Evolutionary conservation across 2,888 invertebrate species (phyloP).

Genomic region (Eupithecia insigniata): DNA sequence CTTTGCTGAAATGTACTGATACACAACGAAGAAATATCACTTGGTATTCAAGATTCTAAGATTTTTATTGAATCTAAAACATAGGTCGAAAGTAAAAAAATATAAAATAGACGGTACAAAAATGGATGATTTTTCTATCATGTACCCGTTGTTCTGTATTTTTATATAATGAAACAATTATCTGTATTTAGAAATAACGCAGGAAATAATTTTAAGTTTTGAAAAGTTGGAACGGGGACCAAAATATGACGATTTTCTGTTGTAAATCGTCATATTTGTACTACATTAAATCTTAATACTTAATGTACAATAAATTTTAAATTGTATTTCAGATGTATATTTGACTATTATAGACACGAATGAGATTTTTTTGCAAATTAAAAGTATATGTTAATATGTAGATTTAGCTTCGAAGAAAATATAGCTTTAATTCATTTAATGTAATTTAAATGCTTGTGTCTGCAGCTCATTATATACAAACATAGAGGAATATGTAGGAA

Average conservation of each 20-base stretch:
- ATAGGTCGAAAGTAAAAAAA: neutral
- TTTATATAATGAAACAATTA: neutral
- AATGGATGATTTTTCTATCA: neutral
- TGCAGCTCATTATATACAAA: slow-evolving; percentile 11
- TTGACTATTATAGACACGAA: neutral
- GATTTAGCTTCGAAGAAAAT: slow-evolving; percentile 22
- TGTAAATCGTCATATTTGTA: neutral
- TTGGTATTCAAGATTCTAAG: neutral
- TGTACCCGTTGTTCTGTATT: neutral
- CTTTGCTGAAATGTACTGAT: neutral
- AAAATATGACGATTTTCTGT: neutral
- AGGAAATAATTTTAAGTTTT: neutral
- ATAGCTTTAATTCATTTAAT: slow-evolving; percentile 43
- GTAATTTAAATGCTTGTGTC: slow-evolving; percentile 22
- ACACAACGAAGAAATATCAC: too few species aligned
- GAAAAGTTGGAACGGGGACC: neutral
- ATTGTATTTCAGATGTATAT: neutral
- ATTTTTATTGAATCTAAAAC: neutral
- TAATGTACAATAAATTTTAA: neutral
- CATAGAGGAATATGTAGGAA: neutral
- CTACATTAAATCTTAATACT: neutral
- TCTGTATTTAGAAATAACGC: neutral
- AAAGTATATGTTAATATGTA: neutral
- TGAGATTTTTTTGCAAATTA: neutral
- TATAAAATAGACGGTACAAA: neutral